Percentiles rank a stretch among this genome's conserved stretches.
These are phyloP conservation scores for Synanceia verrucosa DNA, from an alignment of 2,797 vertebrate species.

Conservation along the genomic window DNA sequence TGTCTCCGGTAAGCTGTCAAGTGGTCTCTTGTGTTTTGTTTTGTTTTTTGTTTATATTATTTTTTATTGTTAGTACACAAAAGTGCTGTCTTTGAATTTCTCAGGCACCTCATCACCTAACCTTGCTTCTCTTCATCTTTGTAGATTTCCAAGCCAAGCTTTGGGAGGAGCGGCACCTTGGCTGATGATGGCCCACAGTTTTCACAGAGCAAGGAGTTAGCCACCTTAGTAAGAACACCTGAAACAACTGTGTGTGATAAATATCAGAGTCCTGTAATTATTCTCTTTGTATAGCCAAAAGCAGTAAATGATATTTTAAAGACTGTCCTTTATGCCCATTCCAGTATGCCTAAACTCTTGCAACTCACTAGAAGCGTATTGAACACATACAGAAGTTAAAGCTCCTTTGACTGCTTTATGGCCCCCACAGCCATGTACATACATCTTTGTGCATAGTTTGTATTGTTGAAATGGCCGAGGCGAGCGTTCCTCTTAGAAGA, in stretches of 20 bases:
- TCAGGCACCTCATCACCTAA: not conserved
- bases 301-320: constrained; percentile 18
- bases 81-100: constrained; percentile 27
- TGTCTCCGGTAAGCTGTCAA: constrained; percentile 86
- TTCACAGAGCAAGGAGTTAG: constrained; percentile 86
- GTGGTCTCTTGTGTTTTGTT: constrained; percentile 3
- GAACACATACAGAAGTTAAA: constrained; percentile 42
- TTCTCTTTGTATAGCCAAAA: constrained; percentile 17
- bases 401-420: constrained; percentile 43
- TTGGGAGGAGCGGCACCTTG: constrained; percentile 75
- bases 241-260: constrained; percentile 13
- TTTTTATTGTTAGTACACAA: constrained; percentile 10
- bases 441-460: constrained; percentile 46
- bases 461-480: constrained; percentile 67
- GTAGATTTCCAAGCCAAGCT: constrained; percentile 84
- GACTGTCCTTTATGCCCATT: constrained; percentile 23
- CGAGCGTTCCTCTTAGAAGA: constrained; percentile 54
- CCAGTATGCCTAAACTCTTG: constrained; percentile 13
- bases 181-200: constrained; percentile 68
- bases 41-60: constrained; percentile 5
- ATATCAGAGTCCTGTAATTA: constrained; percentile 15
- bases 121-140: constrained; percentile 18
- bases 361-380: constrained; percentile 21
- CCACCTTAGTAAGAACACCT: constrained; percentile 33
- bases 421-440: constrained; percentile 43